These are phyloP conservation scores for Lethocerus indicus DNA, from an alignment of 1,140 invertebrate genomes.

Conservation along the genomic window DNA sequence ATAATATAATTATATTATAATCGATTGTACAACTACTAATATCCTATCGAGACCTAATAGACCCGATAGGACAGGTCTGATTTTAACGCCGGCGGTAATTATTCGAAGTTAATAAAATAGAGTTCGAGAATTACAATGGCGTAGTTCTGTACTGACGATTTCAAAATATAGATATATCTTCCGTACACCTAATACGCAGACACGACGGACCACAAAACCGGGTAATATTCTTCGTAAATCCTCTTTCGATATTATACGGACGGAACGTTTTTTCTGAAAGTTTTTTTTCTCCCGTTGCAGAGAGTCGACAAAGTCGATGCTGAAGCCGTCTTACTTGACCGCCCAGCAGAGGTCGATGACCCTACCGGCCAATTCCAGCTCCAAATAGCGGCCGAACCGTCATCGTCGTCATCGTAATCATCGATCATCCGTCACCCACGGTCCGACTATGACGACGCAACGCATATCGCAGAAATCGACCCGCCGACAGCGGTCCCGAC, in stretches of 20 bases:
- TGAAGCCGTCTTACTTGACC: slow-evolving; percentile 23
- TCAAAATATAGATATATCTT: background rate
- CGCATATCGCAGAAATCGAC: no score
- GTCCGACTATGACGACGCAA: no score
- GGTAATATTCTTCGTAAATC: background rate
- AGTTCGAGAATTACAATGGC: background rate
- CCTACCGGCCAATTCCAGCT: slow-evolving; percentile 22
- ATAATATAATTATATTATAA: no score
- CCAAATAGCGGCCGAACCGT: slow-evolving; percentile 9
- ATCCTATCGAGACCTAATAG: no score
- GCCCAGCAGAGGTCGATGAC: slow-evolving; percentile 27
- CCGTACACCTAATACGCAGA: background rate
- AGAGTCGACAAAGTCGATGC: slow-evolving; percentile 53
- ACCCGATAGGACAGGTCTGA: no score
- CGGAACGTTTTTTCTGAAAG: slow-evolving; percentile 1
- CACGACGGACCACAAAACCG: background rate
- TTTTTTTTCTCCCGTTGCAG: slow-evolving; percentile 25
- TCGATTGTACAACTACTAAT: no score
- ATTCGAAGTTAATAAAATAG: slow-evolving; percentile 17
- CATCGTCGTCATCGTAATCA: no score
- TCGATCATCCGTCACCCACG: no score
- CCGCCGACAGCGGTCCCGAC: no score
- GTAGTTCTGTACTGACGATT: background rate
- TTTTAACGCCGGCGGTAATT: no score
- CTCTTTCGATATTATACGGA: background rate